phyloP scores from a whole-genome alignment of 1,140 invertebrate species.

The Drosophila kohkoa region DNA sequence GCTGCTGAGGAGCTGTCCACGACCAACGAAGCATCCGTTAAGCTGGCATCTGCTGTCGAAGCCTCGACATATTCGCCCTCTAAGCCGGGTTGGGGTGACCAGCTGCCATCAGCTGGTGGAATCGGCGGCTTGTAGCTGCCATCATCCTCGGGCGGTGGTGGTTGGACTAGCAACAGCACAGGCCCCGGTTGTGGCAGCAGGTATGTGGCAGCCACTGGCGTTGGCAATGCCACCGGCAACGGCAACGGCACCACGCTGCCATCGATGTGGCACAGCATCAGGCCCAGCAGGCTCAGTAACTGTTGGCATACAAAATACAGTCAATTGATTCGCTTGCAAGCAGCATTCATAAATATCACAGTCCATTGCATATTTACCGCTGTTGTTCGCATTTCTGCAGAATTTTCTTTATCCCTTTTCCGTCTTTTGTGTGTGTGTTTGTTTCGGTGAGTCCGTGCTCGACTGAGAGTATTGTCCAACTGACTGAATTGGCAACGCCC shows the following conservation, averaged over 20 bases:
- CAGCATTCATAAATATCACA: constrained; percentile 9
- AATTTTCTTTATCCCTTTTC: constrained; percentile 33
- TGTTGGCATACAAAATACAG: constrained; percentile 12
- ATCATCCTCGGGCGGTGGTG: constrained; percentile 65
- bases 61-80: constrained; percentile 61
- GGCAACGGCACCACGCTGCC: constrained; percentile 36
- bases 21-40: not conserved
- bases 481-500: constrained; percentile 56
- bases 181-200: constrained; percentile 42
- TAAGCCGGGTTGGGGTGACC: constrained; percentile 59
- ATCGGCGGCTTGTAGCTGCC: constrained; percentile 64
- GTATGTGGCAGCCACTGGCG: constrained; percentile 49
- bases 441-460: constrained; percentile 29
- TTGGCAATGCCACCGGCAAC: constrained; percentile 21
- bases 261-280: constrained; percentile 14
- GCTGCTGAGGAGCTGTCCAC: constrained; percentile 11
- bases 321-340: constrained; percentile 3
- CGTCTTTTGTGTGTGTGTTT: constrained; percentile 25
- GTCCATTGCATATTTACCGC: constrained; percentile 49
- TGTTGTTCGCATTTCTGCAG: constrained; percentile 45
- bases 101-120: constrained; percentile 54
- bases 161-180: constrained; percentile 52
- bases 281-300: constrained; percentile 45
- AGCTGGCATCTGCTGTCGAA: constrained; percentile 15
- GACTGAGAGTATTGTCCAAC: constrained; percentile 40